Percentiles rank a stretch among this genome's conserved stretches.
These are phyloP conservation scores for Pocillopora damicornis DNA, from an alignment of 64 coral and sea anemone genomes.

Conservation along the genomic window DNA sequence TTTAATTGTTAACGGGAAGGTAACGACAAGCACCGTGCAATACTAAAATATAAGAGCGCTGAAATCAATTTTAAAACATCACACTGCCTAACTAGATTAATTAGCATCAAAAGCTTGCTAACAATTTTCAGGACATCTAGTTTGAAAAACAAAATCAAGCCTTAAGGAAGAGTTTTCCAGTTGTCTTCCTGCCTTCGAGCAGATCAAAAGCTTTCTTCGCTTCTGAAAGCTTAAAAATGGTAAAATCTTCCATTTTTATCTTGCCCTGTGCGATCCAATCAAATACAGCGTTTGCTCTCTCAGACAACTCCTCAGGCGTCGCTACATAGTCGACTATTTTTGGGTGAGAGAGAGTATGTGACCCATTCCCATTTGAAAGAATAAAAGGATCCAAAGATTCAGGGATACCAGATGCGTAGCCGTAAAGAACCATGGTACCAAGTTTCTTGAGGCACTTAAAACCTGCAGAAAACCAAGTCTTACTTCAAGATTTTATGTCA, in stretches of 20 bases:
- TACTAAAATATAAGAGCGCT: too few species aligned
- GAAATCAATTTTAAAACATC: too few species aligned
- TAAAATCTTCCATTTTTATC: conserved; percentile 45
- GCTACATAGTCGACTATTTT: conserved; percentile 30
- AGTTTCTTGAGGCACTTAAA: conserved; percentile 49
- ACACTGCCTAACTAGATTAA: too few species aligned
- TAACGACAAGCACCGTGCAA: too few species aligned
- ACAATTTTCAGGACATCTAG: too few species aligned
- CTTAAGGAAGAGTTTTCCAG: conserved; percentile 63
- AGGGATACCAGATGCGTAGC: conserved; percentile 46
- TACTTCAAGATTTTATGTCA: too few species aligned
- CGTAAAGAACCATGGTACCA: conserved; percentile 58
- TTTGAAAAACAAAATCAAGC: conserved; percentile 10
- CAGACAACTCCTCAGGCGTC: conserved; percentile 22
- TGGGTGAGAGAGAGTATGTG: conserved; percentile 23
- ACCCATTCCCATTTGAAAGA: not conserved
- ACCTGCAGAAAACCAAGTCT: conserved; percentile 24
- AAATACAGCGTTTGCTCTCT: conserved; percentile 50
- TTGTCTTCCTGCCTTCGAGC: conserved; percentile 46
- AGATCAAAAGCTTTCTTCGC: conserved; percentile 54
- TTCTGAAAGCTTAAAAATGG: conserved; percentile 48
- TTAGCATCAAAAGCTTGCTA: too few species aligned
- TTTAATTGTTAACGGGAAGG: too few species aligned
- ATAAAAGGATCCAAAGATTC: conserved; percentile 17
- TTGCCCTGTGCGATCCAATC: conserved; percentile 53